Conservation (phyloP, 2,888 invertebrate genomes). For the Luperina nickerlii region DNA sequence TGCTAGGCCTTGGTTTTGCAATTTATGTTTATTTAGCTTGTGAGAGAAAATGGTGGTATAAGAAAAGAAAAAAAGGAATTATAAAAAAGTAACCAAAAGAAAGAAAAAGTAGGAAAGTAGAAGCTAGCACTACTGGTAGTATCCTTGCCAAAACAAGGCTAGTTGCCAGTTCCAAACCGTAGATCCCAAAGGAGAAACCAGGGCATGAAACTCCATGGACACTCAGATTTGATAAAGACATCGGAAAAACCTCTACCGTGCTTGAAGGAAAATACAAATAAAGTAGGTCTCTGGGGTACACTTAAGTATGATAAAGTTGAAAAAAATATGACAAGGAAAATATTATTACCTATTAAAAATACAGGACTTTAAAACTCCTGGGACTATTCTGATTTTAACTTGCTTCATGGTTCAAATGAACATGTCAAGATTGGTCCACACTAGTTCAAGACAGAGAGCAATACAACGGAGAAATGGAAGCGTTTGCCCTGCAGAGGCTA, state of each 20-base stretch:
- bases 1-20: too few species aligned
- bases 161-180: too few species aligned
- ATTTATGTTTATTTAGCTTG: too few species aligned
- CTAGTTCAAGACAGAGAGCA: neutral
- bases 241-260: neutral
- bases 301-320: constrained; percentile 2
- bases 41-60: too few species aligned
- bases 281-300: neutral
- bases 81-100: too few species aligned
- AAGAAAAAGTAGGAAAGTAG: too few species aligned
- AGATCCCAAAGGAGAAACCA: too few species aligned
- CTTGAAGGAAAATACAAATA: neutral
- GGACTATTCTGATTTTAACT: neutral
- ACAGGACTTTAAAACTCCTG: neutral
- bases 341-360: neutral
- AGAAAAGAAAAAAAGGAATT: too few species aligned
- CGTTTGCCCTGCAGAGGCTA: neutral
- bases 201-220: too few species aligned
- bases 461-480: neutral
- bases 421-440: neutral
- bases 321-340: constrained; percentile 14
- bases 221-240: too few species aligned
- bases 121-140: too few species aligned
- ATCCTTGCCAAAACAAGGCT: too few species aligned
- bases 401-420: neutral